Base-by-base conservation (phyloP, 1,140 invertebrate genomes). In the Bicyclus anynana region DNA sequence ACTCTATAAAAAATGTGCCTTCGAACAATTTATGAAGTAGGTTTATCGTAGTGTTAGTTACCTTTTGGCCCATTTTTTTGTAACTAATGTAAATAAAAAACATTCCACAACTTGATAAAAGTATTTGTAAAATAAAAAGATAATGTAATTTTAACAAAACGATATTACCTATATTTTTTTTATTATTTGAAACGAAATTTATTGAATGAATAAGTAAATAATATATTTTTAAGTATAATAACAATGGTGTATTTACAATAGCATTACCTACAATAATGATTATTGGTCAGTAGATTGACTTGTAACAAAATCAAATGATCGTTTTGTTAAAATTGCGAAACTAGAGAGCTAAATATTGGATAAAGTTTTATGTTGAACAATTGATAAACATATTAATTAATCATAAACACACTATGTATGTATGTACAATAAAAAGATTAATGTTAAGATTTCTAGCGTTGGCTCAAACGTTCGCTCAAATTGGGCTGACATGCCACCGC, bases 1-100 rank as follows among this genome's bases (percentile, higher is more conserved):
- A 67, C 75, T 78, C 71, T 80, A 69, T 77, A 77, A 53, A 84
- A 80, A 76, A 81, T 84, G 84, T 87, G 84, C 84, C 84, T 87
- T 87, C 70, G 67, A 85, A 72, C 72, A 73, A 77, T 82, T 71
- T 82, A 79, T 77, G 66, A 80, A 72, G 67, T 79, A 80, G 72
- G 49, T 69, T 40, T 40, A 40, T 40, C 10, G 12, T 78, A 81
- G 74, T 44, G 35, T 44, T 76, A 80, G 72, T 67, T 52, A 75
- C 64, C 56, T 65, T 72, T 68, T 48, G 73, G 66, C 67, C 63
- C 77, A 71, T 81, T 70, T 69, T 74, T 66, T 59, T 75, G 70
- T 72, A 71, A 62, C 51, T 77, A 74, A 56, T 79, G 72, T 82
- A 76, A 74, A 83, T 78, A 40, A 40, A 40, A 33, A 77, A 77